Base-by-base conservation (phyloP, 2,113 vertebrate species). In the Indicator indicator region DNA sequence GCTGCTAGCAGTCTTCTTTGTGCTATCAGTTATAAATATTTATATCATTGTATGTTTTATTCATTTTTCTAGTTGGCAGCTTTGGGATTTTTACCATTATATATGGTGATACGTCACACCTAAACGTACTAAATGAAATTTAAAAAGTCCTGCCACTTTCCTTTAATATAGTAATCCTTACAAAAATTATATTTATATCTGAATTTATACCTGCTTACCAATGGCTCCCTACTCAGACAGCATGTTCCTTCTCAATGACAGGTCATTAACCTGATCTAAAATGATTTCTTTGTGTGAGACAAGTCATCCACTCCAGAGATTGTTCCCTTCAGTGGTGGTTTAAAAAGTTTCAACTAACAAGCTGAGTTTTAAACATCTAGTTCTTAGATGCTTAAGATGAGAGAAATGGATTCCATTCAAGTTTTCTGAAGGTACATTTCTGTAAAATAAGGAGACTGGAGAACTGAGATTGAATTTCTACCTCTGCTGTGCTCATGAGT, bases 11-110 rank as follows among this genome's bases (percentile, higher is more conserved):
- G 44, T 30, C 50, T 21, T 89, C 55, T 83, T 80, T 83, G 71
- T 90, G 60, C 16, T 86, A 46, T n/a, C 33, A 63, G 55, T 60
- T 91, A 91, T 91, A 92, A 96, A 95, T 94, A 94, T 93, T 92
- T 87, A 92, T 91, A 70, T 17, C 8, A 42, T 13, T 36, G 19
- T 52, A 82, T 87, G 64, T 64, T 94, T 92, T 94, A 88, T 83
- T 94, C 46, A 79, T 89, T 89, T 88, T 76, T 70, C 64, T 67
- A 63, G 84, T 54, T 72, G 21, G 32, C 5, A 85, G 19, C 59
- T 91, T 78, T 20, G 71, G 8, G 3, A 65, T 85, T 85, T 44
- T 88, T 89, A 38, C 20, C 32, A 52, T 86, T 89, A 88, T 83
- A 27, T 17, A 16, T 0, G 1, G 24, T 63, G 30, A 15, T 24